A percentile compares a stretch with the other conserved stretches of the same genome.
phyloP scores from a whole-genome alignment of 2,113 vertebrate genomes.

The Psilopogon haemacephalus region DNA sequence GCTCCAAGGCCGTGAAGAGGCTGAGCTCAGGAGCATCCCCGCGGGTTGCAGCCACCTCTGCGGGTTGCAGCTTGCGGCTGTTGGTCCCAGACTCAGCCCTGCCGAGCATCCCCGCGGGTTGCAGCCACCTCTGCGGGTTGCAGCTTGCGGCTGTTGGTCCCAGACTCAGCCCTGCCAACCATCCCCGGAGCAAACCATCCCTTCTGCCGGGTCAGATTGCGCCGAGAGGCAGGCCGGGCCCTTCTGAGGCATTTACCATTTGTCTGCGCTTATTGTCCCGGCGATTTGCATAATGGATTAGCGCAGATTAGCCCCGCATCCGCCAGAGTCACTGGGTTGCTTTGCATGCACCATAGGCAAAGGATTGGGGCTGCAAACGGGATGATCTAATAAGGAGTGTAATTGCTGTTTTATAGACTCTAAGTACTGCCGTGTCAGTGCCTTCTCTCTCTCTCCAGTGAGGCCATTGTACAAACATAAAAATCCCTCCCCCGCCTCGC shows the following conservation, averaged over 20 bases:
- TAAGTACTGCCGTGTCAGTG: slow-evolving; percentile 40
- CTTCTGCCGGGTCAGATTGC: background rate
- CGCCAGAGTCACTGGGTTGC: slow-evolving; percentile 15
- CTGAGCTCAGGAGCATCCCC: background rate
- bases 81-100: background rate
- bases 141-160: background rate
- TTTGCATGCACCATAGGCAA: slow-evolving; percentile 34
- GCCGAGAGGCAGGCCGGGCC: background rate
- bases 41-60: background rate
- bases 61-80: background rate
- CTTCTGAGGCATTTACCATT: background rate
- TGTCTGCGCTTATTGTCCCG: slow-evolving; percentile 48
- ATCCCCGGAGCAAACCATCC: background rate
- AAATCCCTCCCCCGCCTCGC: background rate
- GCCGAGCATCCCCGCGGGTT: background rate
- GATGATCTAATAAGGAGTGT: slow-evolving; percentile 65
- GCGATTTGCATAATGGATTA: slow-evolving; percentile 62
- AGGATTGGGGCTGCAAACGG: slow-evolving; percentile 56
- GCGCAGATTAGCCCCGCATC: slow-evolving; percentile 31
- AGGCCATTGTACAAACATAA: slow-evolving; percentile 8
- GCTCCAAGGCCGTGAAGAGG: background rate
- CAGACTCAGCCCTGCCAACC: background rate
- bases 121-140: background rate
- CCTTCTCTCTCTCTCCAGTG: slow-evolving; percentile 6
- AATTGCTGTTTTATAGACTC: slow-evolving; percentile 64